Evolutionary conservation across 2,797 vertebrate genomes (phyloP), one percentile per base, ranked within the genome.

Genomic region (Lagocephalus sceleratus): DNA sequence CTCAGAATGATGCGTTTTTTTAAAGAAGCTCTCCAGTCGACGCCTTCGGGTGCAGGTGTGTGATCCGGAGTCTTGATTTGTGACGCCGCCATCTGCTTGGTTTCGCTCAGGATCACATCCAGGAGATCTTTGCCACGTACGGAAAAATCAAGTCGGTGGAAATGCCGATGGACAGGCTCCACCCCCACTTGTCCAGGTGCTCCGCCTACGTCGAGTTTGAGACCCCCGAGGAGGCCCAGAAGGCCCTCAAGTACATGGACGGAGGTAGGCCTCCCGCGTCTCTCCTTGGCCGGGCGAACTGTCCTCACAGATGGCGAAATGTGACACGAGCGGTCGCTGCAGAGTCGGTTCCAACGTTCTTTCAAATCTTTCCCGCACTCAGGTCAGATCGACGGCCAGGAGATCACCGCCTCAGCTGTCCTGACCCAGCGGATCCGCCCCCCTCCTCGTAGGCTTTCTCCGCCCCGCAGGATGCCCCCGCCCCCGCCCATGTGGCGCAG

Each of bases 101-200:
- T 19, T 42, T 12, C 14, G 11, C 9, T 49, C 77, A 98, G 96
- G 95, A 97, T 58, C 96, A 98, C 85, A 94, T 98, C 43, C 93
- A 94, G 88, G 96, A 97, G 83, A 98, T 98, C 69, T 98, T 98
- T 85, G 92, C 94, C 63, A 95, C 94, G 42, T 98, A 98, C 0
- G 95, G 96, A 39, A 96, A 96, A 82, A 94, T 98, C 70, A 98
- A 98, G 81, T 92, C 93, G 92, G 93, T 97, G 10, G 95, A 98
- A 58, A 93, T 98, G 93, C 94, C 94, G 2, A 85, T 93, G 17
- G 94, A 98, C 73, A 89, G 95, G 54, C 74, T 92, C 59, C 92
- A 95, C 55, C 91, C 92, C 12, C 93, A 98, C 60, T 87, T 98
- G 6, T 93, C 93, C 19, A 94, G 92, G 57, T 94, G 96, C 53